A percentile compares a stretch with the other conserved stretches of the same genome.
phyloP scores from a whole-genome alignment of 2,113 vertebrate species.

The Sceloporus undulatus region DNA sequence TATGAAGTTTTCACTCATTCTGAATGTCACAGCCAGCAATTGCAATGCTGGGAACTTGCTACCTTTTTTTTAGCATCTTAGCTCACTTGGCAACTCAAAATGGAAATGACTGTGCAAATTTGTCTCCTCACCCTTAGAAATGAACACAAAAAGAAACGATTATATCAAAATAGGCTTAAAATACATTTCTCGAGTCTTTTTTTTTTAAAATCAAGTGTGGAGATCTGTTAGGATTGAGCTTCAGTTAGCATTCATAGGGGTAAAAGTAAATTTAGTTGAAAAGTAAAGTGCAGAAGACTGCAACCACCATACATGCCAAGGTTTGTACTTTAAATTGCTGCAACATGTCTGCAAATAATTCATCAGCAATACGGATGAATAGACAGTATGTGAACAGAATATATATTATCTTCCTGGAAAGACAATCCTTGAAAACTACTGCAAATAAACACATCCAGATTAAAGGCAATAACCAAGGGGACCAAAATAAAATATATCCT shows the following conservation, averaged over 20 bases:
- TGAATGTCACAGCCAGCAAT: not conserved
- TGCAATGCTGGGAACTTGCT: not conserved
- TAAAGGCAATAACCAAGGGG: constrained; percentile 36
- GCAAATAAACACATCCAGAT: constrained; percentile 44
- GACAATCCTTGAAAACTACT: constrained; percentile 39
- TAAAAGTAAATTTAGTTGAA: constrained; percentile 19
- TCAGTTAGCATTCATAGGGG: constrained; percentile 13
- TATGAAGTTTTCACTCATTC: not conserved
- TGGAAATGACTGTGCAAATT: not conserved
- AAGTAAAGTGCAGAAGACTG: constrained; percentile 36
- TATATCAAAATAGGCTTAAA: not conserved
- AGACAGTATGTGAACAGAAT: constrained; percentile 55
- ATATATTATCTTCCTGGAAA: constrained; percentile 38
- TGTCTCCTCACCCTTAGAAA: constrained; percentile 15
- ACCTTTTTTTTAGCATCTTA: not conserved
- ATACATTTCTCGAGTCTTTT: constrained; percentile 39
- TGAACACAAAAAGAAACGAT: constrained; percentile 16
- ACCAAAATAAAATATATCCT: constrained; percentile 23
- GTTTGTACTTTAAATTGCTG: constrained; percentile 57
- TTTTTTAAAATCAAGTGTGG: not conserved
- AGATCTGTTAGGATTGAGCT: constrained; percentile 45
- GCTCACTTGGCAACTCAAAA: not conserved
- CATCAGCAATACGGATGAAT: constrained; percentile 49
- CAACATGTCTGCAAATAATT: constrained; percentile 47
- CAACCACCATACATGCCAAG: constrained; percentile 54